Percentiles rank a stretch among this genome's conserved stretches.
Conservation (phyloP, 2,888 invertebrate genomes). For the Netelia virgata region DNA sequence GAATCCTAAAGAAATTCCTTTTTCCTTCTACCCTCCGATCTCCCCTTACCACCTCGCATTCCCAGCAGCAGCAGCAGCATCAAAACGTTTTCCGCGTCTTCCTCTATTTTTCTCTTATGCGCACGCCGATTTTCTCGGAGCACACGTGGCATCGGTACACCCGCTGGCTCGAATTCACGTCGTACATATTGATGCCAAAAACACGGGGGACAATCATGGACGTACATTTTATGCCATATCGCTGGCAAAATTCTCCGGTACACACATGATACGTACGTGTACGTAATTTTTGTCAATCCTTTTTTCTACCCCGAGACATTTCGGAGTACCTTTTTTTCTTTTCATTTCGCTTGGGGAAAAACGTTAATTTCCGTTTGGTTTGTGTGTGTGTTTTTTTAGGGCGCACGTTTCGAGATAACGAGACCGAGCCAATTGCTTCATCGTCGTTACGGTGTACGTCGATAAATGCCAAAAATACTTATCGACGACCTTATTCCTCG, state of each 20-base stretch:
- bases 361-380: not conserved
- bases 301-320: not conserved
- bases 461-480: not conserved
- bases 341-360: not conserved
- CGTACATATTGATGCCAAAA: conserved; percentile 60
- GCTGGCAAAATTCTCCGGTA: not conserved
- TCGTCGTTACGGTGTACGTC: not conserved
- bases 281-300: conserved; percentile 36
- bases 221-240: conserved; percentile 31
- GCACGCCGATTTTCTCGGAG: conserved; percentile 16
- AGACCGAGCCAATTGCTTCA: conserved; percentile 13
- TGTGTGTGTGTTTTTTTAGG: not conserved
- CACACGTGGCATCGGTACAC: conserved; percentile 48
- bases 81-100: conserved; percentile 22
- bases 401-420: not conserved
- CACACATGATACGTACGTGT: conserved; percentile 1
- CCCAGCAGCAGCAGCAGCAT: conserved; percentile 21
- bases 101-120: conserved; percentile 21
- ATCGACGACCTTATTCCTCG: too few relatives aligned
- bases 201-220: conserved; percentile 51
- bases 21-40: not conserved
- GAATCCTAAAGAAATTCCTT: conserved; percentile 52
- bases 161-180: conserved; percentile 41
- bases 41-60: conserved; percentile 18
- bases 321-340: not conserved